Percentiles rank a stretch among this genome's conserved stretches.
phyloP scores from a whole-genome alignment of 1,140 invertebrate genomes.

The Drosophila takahashii region DNA sequence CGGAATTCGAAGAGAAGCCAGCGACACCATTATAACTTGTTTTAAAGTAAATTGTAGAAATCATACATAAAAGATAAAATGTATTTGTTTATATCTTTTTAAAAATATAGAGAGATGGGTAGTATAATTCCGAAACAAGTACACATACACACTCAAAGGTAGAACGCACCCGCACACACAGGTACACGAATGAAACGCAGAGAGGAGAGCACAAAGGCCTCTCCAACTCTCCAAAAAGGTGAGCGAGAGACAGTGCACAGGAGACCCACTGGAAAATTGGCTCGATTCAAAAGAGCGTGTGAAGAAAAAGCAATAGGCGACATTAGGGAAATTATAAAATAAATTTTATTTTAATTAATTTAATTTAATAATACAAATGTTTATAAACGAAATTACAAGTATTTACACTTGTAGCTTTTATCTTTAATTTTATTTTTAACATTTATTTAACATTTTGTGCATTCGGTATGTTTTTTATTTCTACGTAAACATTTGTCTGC shows the following conservation, averaged over 20 bases:
- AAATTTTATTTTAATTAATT: no score
- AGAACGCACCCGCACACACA: conserved; percentile 46
- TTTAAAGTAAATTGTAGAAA: background rate
- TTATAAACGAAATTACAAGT: no score
- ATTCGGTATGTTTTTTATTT: no score
- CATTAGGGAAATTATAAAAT: no score
- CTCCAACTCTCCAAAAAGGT: conserved; percentile 53
- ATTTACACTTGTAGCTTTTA: no score
- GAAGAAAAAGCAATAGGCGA: background rate
- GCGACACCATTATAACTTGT: background rate
- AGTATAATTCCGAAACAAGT: conserved; percentile 1
- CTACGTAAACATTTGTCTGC: no score
- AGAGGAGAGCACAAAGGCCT: conserved; percentile 6
- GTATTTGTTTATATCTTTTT: background rate
- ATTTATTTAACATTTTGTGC: no score
- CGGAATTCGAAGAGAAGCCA: background rate
- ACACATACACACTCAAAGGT: conserved; percentile 9
- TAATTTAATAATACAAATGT: no score
- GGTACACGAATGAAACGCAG: conserved; percentile 16
- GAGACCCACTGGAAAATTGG: conserved; percentile 50
- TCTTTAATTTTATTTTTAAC: no score
- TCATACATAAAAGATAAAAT: background rate
- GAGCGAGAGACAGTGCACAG: conserved; percentile 29
- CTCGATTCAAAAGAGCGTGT: background rate
- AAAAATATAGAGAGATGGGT: background rate